These are phyloP conservation scores for Rachycentron canadum DNA, from an alignment of 2,797 vertebrate species.

Conservation along the genomic window DNA sequence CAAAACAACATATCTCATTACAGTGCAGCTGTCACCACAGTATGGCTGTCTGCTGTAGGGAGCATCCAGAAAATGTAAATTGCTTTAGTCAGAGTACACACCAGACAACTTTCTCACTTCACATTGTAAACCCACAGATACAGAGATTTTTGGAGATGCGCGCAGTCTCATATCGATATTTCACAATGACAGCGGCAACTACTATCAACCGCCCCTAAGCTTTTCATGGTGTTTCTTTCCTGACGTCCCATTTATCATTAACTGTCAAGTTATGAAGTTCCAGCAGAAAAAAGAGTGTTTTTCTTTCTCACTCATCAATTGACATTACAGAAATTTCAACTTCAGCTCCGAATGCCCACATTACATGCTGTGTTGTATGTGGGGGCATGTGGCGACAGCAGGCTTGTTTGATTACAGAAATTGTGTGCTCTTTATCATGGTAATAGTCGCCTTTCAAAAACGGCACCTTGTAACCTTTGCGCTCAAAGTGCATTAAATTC, in stretches of 20 bases:
- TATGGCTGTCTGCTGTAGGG: slow-evolving; percentile 23
- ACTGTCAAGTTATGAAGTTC: slow-evolving; percentile 63
- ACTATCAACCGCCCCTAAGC: slow-evolving; percentile 54
- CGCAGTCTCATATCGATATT: slow-evolving; percentile 50
- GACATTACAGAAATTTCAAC: slow-evolving; percentile 35
- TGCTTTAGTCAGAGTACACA: slow-evolving; percentile 42
- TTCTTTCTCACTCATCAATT: slow-evolving; percentile 40
- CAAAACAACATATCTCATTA: slow-evolving; percentile 54
- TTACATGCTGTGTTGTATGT: slow-evolving; percentile 18
- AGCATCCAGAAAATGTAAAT: slow-evolving; percentile 41
- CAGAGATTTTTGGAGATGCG: slow-evolving; percentile 34
- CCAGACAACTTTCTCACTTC: slow-evolving; percentile 46
- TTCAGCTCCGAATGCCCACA: slow-evolving; percentile 49
- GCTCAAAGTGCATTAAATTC: slow-evolving; percentile 54
- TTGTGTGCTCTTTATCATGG: slow-evolving; percentile 69
- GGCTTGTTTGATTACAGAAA: slow-evolving; percentile 63
- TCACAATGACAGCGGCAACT: slow-evolving; percentile 66
- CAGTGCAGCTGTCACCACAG: slow-evolving; percentile 24
- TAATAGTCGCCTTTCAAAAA: slow-evolving; percentile 69
- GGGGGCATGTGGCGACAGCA: slow-evolving; percentile 17
- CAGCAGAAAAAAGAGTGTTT: slow-evolving; percentile 31
- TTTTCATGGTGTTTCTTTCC: slow-evolving; percentile 28
- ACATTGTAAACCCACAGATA: slow-evolving; percentile 42
- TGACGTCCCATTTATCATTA: slow-evolving; percentile 68
- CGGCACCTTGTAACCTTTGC: slow-evolving; percentile 70